A percentile compares a stretch with the other conserved stretches of the same genome.
Conservation (phyloP, 1,140 invertebrate species). For the Argopecten irradians region DNA sequence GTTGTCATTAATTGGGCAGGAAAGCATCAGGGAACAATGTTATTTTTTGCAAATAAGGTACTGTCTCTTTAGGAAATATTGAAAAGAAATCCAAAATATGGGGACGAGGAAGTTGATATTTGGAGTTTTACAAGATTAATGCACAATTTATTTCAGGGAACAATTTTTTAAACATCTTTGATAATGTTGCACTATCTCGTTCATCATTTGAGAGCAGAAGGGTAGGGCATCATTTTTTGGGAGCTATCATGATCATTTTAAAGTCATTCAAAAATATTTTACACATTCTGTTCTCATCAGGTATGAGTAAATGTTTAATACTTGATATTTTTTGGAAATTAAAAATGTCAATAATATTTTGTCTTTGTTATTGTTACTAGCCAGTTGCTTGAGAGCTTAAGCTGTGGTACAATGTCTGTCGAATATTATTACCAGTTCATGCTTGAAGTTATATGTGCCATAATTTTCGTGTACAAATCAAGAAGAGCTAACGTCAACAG, state of each 20-base stretch:
- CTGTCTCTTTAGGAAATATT: not conserved
- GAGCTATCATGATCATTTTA: not conserved
- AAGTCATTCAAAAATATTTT: not conserved
- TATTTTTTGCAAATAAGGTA: not conserved
- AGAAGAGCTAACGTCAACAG: no score
- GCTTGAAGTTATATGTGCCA: no score
- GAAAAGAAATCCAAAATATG: not conserved
- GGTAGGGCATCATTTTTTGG: not conserved
- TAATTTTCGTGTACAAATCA: no score
- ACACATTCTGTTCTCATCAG: not conserved
- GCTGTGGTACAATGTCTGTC: no score
- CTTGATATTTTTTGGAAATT: not conserved
- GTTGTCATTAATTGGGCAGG: not conserved
- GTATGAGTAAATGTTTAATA: constrained; percentile 1
- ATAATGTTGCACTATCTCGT: not conserved
- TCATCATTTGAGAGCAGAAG: not conserved
- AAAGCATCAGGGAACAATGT: not conserved
- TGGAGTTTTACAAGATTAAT: not conserved
- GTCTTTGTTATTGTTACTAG: not conserved
- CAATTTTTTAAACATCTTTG: not conserved
- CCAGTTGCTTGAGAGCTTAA: no score
- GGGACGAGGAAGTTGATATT: not conserved
- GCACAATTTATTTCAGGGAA: constrained; percentile 13
- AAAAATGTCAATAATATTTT: not conserved
- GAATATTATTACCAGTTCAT: no score